Conservation (phyloP, 2,797 vertebrate species). For the Anguilla anguilla region DNA sequence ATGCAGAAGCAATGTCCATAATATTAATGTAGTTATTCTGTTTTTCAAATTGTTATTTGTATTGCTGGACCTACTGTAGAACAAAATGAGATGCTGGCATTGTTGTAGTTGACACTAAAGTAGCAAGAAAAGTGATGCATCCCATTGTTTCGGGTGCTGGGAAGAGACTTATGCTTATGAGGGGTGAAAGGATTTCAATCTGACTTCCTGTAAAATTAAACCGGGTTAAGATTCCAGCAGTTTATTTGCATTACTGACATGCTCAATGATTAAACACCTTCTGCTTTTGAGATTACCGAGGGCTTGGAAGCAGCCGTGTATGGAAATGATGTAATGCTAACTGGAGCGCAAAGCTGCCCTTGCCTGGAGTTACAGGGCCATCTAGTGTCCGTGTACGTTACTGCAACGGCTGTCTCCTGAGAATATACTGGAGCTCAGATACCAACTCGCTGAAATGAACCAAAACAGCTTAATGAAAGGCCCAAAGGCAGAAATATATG, state of each 20-base stretch:
- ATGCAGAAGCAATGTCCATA: background rate
- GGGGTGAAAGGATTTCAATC: conserved; percentile 26
- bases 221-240: conserved; percentile 35
- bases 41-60: background rate
- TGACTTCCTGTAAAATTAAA: conserved; percentile 32
- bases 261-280: conserved; percentile 51
- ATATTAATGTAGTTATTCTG: background rate
- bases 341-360: background rate
- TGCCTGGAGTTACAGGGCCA: conserved; percentile 27
- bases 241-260: conserved; percentile 43
- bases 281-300: conserved; percentile 48
- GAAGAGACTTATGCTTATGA: conserved; percentile 6
- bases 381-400: conserved; percentile 20
- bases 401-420: background rate
- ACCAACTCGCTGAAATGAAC: conserved; percentile 10
- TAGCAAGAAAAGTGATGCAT: background rate
- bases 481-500: conserved; percentile 16
- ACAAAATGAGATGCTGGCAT: background rate
- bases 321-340: conserved; percentile 32
- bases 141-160: background rate
- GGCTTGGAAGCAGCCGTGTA: conserved; percentile 32
- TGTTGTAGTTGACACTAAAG: background rate
- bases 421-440: background rate
- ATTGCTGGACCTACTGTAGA: background rate
- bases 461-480: background rate